Base-by-base conservation (phyloP, 2,888 invertebrate species). In the Orthosia gracilis region DNA sequence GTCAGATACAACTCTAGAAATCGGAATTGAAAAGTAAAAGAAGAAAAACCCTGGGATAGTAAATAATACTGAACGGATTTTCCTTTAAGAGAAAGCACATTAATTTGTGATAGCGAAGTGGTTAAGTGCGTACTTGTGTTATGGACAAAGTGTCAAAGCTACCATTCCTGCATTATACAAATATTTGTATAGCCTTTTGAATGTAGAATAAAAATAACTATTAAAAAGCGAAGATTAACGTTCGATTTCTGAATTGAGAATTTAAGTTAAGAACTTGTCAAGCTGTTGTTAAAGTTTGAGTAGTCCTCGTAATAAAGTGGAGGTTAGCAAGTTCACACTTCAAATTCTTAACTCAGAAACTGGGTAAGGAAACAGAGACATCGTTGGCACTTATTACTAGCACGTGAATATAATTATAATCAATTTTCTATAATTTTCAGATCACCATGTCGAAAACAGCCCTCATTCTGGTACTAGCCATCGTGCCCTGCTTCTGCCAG, bases 401-500 rank as follows among this genome's bases (percentile, higher is more conserved):
- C 40, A 7, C 7, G 9, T n/a, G n/a, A n/a, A n/a, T n/a, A n/a
- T 23, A 69, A 9, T 69, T 57, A 62, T 52, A 54, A 54, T 15
- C 3, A 9, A 0, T 40, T 59, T 50, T 63, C 11, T 47, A 15
- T 47, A 0, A 11, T n/a, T 85, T 82, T 11, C 78, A 85, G 85
- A 63, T 78, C 52, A 82, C 18, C n/a, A 85, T 85, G 79, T 69
- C 74, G 3, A 65, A 62, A 47, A 50, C 52, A 66, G 55, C 76
- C 4, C 21, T 85, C 7, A 17, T 83, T 13, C 65, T 85, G 11
- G 13, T 87, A 31, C 23, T 84, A 12, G 59, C 80, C 50, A 64
- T 85, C 50, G 72, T 80, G 3, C 80, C 87, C n/a, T 84, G 85
- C 54, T 76, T 85, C 62, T 79, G 93, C 13, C 97, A 97, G 89